A percentile compares a stretch with the other conserved stretches of the same genome.
Evolutionary conservation across 2,888 invertebrate genomes (phyloP).

Genomic region (Coleophora deauratella): DNA sequence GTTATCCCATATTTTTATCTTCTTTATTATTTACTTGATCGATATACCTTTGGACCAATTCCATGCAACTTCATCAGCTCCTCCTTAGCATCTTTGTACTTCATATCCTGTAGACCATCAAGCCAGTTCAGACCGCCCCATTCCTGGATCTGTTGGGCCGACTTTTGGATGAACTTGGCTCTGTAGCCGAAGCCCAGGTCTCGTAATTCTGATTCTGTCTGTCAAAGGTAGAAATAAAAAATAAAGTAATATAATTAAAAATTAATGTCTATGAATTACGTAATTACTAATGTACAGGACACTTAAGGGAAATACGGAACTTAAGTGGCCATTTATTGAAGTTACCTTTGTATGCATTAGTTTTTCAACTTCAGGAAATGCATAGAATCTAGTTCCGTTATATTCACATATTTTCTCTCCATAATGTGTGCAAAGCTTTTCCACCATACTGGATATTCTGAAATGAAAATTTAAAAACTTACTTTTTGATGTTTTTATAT

Average conservation of each 20-base stretch:
- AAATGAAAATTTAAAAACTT: background rate
- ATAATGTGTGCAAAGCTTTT: slow-evolving; percentile 87
- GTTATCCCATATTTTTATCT: too few species aligned
- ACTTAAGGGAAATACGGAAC: too few species aligned
- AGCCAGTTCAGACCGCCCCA: slow-evolving; percentile 86
- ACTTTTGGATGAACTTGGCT: slow-evolving; percentile 87
- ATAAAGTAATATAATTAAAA: too few species aligned
- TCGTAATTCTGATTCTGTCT: slow-evolving; percentile 82
- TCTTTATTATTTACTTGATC: too few species aligned
- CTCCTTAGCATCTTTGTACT: slow-evolving; percentile 82
- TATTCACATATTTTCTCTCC: slow-evolving; percentile 83
- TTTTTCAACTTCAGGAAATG: slow-evolving; percentile 85
- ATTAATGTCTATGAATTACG: too few species aligned
- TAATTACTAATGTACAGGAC: too few species aligned
- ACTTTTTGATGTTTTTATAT: too few species aligned
- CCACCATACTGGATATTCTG: slow-evolving; percentile 93
- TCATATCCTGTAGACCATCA: slow-evolving; percentile 74
- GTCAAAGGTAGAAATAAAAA: slow-evolving; percentile 17
- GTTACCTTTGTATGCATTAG: slow-evolving; percentile 68
- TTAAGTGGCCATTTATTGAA: background rate
- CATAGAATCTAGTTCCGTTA: slow-evolving; percentile 78
- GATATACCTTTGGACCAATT: slow-evolving; percentile 91
- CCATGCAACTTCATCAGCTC: slow-evolving; percentile 88
- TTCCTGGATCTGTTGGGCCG: slow-evolving; percentile 79
- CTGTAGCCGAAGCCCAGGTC: slow-evolving; percentile 89